Evolutionary conservation across 1,140 invertebrate species (phyloP).

Genomic region (Bathynomus jamesi): DNA sequence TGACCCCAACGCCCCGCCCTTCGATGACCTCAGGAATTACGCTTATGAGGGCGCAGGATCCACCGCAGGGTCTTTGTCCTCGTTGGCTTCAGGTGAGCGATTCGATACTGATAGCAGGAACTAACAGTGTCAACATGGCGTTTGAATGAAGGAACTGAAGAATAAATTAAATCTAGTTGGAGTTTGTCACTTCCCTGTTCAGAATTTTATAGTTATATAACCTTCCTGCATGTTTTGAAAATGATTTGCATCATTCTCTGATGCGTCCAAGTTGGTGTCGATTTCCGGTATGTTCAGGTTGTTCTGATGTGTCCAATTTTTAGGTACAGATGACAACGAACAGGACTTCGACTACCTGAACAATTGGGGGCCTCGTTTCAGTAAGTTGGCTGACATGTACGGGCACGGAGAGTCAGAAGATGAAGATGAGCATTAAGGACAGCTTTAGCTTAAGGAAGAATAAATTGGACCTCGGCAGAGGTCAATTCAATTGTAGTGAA

Average conservation of each 20-base stretch:
- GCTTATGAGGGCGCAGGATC: slow-evolving; percentile 96
- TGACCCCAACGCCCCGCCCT: slow-evolving; percentile 90
- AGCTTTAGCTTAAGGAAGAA: too few species aligned
- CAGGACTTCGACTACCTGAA: slow-evolving; percentile 96
- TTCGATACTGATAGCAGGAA: too few species aligned
- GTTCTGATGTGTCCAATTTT: too few species aligned
- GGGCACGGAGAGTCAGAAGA: slow-evolving; percentile 72
- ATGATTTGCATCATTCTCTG: too few species aligned
- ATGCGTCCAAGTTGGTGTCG: too few species aligned
- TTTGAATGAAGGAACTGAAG: too few species aligned
- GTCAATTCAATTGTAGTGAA: neutral
- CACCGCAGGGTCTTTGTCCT: slow-evolving; percentile 89
- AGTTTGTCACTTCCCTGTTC: too few species aligned
- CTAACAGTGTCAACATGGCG: too few species aligned
- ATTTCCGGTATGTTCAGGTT: too few species aligned
- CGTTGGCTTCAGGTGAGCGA: slow-evolving; percentile 89
- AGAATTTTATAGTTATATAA: neutral
- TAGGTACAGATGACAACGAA: slow-evolving; percentile 86
- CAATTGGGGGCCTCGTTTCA: slow-evolving; percentile 93
- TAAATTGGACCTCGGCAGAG: neutral
- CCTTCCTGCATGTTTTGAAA: too few species aligned
- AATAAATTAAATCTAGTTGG: too few species aligned
- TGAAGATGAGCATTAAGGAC: slow-evolving; percentile 49
- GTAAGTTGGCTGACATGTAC: slow-evolving; percentile 95
- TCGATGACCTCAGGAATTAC: slow-evolving; percentile 93